Evolutionary conservation across 2,113 vertebrate genomes (phyloP).

Genomic region (Rynchops niger): DNA sequence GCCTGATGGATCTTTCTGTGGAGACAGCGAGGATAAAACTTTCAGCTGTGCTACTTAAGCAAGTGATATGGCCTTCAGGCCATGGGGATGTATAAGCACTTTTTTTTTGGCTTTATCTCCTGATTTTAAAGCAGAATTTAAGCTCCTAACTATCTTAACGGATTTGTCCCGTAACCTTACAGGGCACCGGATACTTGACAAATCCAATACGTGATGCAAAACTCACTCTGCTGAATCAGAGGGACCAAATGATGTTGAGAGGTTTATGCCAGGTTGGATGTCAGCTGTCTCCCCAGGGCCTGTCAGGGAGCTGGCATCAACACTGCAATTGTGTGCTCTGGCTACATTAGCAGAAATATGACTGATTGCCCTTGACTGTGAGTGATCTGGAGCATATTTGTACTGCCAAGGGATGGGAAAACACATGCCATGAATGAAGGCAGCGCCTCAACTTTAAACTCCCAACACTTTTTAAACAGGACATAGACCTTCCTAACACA

Average conservation of each 20-base stretch:
- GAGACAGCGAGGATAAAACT: neutral
- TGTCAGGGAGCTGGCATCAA: neutral
- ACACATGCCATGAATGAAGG: neutral
- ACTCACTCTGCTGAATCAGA: neutral
- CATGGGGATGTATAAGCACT: neutral
- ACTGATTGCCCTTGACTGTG: neutral
- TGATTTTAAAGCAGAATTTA: neutral
- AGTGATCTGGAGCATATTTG: neutral
- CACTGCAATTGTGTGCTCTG: neutral
- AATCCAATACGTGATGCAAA: neutral
- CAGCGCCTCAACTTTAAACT: neutral
- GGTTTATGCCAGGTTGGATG: neutral
- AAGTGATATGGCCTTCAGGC: conserved; percentile 2
- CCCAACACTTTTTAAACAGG: neutral
- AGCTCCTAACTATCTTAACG: neutral
- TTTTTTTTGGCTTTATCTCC: neutral
- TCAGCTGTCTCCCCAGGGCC: neutral
- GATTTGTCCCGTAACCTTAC: neutral
- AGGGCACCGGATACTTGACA: neutral
- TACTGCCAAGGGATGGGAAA: neutral
- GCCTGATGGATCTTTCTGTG: neutral
- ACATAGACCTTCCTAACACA: neutral
- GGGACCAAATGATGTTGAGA: neutral
- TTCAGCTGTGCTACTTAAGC: neutral
- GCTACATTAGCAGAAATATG: neutral